phyloP scores from a whole-genome alignment of 2,113 vertebrate species.

The Anolis sagrei region DNA sequence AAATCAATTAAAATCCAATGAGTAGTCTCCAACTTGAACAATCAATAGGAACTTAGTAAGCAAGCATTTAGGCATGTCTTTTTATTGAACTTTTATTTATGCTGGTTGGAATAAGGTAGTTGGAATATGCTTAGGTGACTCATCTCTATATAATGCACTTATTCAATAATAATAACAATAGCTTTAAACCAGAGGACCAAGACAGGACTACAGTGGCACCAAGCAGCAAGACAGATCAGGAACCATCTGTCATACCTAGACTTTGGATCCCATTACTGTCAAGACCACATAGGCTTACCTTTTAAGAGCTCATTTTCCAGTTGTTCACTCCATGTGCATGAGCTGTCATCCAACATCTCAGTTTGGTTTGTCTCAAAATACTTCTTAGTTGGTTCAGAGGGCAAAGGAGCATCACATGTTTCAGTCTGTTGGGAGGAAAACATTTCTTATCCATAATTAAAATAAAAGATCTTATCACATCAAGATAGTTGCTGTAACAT shows the following conservation, averaged over 20 bases:
- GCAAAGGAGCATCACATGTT: constrained; percentile 45
- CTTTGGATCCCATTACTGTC: not conserved
- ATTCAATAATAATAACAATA: not conserved
- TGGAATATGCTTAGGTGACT: not conserved
- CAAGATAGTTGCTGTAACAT: not conserved
- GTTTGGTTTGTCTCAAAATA: constrained; percentile 58
- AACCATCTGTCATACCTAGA: not conserved
- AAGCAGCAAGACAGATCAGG: not conserved
- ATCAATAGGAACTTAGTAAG: too few relatives aligned
- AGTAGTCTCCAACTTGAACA: too few relatives aligned
- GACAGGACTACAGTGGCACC: not conserved
- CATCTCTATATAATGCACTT: not conserved
- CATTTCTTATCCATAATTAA: not conserved
- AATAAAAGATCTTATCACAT: not conserved
- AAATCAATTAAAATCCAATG: too few relatives aligned
- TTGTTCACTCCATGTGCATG: constrained; percentile 66
- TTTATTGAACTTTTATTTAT: too few relatives aligned
- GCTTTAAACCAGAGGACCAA: not conserved
- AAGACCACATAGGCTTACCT: constrained; percentile 67
- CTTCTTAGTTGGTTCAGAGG: constrained; percentile 46
- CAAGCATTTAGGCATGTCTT: too few relatives aligned
- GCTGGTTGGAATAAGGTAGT: too few relatives aligned
- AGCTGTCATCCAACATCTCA: constrained; percentile 62
- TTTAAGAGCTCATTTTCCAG: constrained; percentile 78
- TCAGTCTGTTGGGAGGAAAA: constrained; percentile 67